phyloP scores from a whole-genome alignment of 2,797 vertebrate genomes.

The Danionella dracula region DNA sequence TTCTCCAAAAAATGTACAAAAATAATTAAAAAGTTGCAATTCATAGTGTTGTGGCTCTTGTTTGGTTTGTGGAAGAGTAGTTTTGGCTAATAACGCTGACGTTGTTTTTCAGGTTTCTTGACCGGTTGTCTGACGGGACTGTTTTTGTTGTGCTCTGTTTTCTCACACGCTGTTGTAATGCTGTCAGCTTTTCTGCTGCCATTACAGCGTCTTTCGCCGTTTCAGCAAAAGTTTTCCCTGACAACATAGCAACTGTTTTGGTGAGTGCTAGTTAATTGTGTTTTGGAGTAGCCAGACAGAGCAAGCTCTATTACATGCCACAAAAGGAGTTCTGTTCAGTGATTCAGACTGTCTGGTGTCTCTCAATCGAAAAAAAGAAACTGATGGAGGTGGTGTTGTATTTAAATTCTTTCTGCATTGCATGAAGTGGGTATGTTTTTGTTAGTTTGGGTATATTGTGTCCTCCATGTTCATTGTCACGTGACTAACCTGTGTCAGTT shows the following conservation, averaged over 20 bases:
- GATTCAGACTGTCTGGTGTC: slow-evolving; percentile 1
- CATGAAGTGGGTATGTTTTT: too few species aligned
- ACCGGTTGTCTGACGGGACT: slow-evolving; percentile 70
- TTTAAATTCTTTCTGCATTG: background rate
- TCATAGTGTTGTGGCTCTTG: too few species aligned
- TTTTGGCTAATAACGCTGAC: background rate
- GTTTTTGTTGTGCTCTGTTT: slow-evolving; percentile 84
- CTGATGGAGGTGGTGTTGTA: background rate
- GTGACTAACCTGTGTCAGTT: too few species aligned
- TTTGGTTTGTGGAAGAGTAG: background rate
- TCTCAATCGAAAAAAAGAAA: background rate
- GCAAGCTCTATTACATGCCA: slow-evolving; percentile 27
- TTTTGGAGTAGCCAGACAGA: slow-evolving; percentile 43
- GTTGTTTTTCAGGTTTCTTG: slow-evolving; percentile 73
- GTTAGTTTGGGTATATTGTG: too few species aligned
- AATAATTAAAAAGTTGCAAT: too few species aligned
- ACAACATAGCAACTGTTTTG: slow-evolving; percentile 88
- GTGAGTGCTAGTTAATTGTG: slow-evolving; percentile 69
- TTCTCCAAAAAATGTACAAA: too few species aligned
- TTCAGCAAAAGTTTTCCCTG: slow-evolving; percentile 84
- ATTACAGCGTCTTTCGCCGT: slow-evolving; percentile 84
- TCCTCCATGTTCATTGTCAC: too few species aligned
- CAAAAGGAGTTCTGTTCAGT: slow-evolving; percentile 25
- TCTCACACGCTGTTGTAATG: slow-evolving; percentile 81
- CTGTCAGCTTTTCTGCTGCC: slow-evolving; percentile 81